Percentiles rank a stretch among this genome's conserved stretches.
These are phyloP conservation scores for Peromyscus nudipes DNA, from an alignment of 2,797 vertebrate species.

Conservation along the genomic window DNA sequence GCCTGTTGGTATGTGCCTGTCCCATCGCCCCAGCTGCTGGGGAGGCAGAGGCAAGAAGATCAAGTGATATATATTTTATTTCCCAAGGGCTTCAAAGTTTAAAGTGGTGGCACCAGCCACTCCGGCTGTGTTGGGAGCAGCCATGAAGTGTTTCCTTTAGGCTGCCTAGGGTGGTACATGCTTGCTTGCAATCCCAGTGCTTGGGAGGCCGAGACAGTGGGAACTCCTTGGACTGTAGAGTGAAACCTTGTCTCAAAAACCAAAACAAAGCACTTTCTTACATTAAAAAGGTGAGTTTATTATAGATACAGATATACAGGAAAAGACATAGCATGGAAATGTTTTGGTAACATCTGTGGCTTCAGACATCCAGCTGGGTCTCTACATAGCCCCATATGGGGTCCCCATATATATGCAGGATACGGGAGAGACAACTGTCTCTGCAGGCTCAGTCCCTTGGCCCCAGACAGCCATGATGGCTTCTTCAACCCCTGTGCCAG, in stretches of 20 bases:
- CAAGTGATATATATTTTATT: too few species aligned
- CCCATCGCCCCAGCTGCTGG: not conserved
- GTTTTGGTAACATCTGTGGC: not conserved
- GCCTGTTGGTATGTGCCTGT: too few species aligned
- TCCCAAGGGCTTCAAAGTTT: not conserved
- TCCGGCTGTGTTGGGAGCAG: not conserved
- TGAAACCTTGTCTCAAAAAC: not conserved
- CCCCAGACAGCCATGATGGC: not conserved
- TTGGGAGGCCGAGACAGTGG: not conserved
- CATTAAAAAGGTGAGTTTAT: not conserved
- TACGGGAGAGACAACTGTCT: not conserved
- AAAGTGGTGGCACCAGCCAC: not conserved
- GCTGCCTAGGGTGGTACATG: not conserved
- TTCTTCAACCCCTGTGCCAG: not conserved
- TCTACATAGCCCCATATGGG: too few species aligned
- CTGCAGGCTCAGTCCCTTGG: not conserved
- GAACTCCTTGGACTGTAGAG: not conserved
- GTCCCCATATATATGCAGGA: not conserved
- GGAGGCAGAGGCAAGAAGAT: not conserved
- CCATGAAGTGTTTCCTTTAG: not conserved
- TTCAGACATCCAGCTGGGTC: not conserved
- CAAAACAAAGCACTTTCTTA: not conserved
- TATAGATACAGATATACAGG: not conserved
- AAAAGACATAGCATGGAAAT: not conserved
- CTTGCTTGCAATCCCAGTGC: not conserved